Conservation (phyloP, 2,888 invertebrate species). For the Cataglyphis altisquamis region DNA sequence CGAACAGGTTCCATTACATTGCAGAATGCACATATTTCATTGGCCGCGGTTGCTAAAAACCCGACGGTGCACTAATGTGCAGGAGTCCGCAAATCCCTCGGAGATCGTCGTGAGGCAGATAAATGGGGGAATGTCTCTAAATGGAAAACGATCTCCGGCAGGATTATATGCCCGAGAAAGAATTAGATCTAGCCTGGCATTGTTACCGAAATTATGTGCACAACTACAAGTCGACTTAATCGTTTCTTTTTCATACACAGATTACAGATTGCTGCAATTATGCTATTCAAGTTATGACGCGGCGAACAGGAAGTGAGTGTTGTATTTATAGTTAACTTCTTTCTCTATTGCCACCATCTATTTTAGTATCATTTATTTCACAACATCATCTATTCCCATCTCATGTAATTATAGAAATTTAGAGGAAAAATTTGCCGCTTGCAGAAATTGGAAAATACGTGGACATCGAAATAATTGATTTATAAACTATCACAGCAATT, state of each 20-base stretch:
- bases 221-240: constrained; percentile 13
- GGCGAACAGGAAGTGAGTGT: neutral
- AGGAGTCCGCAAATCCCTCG: constrained; percentile 61
- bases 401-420: neutral
- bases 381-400: constrained; percentile 21
- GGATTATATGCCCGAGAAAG: constrained; percentile 58
- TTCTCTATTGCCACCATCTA: neutral
- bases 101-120: constrained; percentile 67
- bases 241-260: constrained; percentile 14
- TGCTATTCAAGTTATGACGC: neutral
- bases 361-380: constrained; percentile 23
- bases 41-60: constrained; percentile 50
- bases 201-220: constrained; percentile 44
- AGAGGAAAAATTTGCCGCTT: constrained; percentile 2
- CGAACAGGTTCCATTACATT: constrained; percentile 61
- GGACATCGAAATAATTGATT: constrained; percentile 1
- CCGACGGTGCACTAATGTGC: constrained; percentile 57
- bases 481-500: neutral
- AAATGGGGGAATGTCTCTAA: constrained; percentile 61
- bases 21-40: constrained; percentile 55
- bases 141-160: constrained; percentile 60
- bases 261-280: constrained; percentile 30
- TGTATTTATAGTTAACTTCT: constrained; percentile 29
- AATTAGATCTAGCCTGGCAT: constrained; percentile 62
- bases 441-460: neutral